These are phyloP conservation scores for Pteropus rufus DNA, from an alignment of 2,797 vertebrate species.

Conservation along the genomic window DNA sequence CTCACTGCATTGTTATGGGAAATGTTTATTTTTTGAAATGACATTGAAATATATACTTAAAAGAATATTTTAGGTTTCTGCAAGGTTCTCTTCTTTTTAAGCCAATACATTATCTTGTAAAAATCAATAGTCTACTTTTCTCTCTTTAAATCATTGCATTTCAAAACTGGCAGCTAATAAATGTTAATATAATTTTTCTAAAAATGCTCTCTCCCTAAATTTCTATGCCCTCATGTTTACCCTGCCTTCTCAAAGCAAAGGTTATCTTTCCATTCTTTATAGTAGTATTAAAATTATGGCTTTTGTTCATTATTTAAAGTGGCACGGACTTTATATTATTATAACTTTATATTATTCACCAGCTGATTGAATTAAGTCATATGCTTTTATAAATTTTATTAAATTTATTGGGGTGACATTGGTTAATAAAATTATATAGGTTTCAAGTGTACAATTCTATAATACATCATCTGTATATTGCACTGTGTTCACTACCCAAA, in stretches of 20 bases:
- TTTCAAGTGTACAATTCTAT: no score
- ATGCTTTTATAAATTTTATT: background rate
- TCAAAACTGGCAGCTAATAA: conserved; percentile 24
- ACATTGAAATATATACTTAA: conserved; percentile 53
- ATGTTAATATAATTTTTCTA: background rate
- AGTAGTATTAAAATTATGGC: background rate
- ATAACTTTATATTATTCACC: background rate
- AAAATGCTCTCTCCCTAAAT: background rate
- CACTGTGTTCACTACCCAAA: no score
- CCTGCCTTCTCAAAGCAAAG: background rate
- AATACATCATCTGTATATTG: no score
- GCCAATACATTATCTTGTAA: conserved; percentile 45
- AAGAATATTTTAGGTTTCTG: conserved; percentile 33
- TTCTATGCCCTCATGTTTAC: background rate
- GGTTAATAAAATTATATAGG: no score
- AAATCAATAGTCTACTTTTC: conserved; percentile 60
- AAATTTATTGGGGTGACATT: no score
- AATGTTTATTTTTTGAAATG: conserved; percentile 69
- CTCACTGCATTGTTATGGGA: conserved; percentile 48
- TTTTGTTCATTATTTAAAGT: background rate
- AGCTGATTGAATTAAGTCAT: background rate
- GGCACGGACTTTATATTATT: background rate
- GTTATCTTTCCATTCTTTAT: background rate
- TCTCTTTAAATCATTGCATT: conserved; percentile 2
- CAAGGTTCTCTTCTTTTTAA: conserved; percentile 41